Evolutionary conservation across 2,113 vertebrate genomes (phyloP), one percentile per base, ranked within the genome.

Genomic region (Callionymus lyra): DNA sequence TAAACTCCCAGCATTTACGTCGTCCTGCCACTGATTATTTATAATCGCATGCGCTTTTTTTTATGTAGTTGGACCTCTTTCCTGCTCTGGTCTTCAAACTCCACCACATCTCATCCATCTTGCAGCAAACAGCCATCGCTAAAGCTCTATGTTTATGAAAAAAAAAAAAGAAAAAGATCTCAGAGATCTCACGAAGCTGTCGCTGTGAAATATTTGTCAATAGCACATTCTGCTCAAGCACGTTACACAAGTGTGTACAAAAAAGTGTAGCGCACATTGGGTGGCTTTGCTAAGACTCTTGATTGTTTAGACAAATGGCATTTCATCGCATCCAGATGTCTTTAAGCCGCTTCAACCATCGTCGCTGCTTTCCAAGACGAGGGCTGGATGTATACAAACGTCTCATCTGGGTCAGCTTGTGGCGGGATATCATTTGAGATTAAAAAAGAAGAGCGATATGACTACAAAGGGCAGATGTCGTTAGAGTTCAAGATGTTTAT

Each of bases 261-360:
- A 82, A 71, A 75, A 75, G 75, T 56, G 51, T 16, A 15, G 53
- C 19, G 56, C 83, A 47, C 74, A 59, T 76, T 83, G 84, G 85
- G 83, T 84, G 84, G 84, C 76, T 83, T 65, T 58, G 76, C 72
- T 75, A 72, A 73, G 69, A 71, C 68, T 78, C 78, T 41, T 74
- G 79, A 84, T 76, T 85, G 83, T 87, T 87, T 87, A 85, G 80
- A 84, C 81, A 82, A 85, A 85, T 75, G 81, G 66, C 79, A 71
- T 81, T 85, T 85, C 81, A 87, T 85, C 77, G 68, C 77, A 82
- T 84, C 84, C 84, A 87, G 85, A 86, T 86, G 83, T 87, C 81
- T 85, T 82, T 81, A 83, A 85, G 81, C 80, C 70, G 77, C 65
- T 79, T 79, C 76, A 62, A 75, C 77, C 80, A 32, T 73, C 76